Conservation (phyloP, 2,797 vertebrate species). For the Pseudomugil tenellus region DNA sequence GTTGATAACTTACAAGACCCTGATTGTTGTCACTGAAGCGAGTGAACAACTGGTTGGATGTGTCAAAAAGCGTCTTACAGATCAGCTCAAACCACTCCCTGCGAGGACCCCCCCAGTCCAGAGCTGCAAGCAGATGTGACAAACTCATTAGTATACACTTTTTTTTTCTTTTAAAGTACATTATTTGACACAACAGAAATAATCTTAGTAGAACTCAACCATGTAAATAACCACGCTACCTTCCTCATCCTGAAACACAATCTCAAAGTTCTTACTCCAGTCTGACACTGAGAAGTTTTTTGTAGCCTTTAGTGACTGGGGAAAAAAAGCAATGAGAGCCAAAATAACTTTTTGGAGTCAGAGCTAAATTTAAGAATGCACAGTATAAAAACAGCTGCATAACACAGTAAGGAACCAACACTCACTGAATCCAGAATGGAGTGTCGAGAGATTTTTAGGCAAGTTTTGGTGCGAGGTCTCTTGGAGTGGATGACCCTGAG, state of each 20-base stretch:
- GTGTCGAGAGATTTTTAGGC: constrained; percentile 92
- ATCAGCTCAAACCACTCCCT: constrained; percentile 98
- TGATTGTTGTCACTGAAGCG: constrained; percentile 98
- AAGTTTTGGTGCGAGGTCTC: constrained; percentile 94
- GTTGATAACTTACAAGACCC: constrained; percentile 85
- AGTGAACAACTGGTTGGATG: constrained; percentile 93
- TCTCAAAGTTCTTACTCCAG: constrained; percentile 99
- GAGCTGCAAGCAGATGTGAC: constrained; percentile 78
- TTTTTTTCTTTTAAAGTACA: neutral
- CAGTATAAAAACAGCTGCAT: neutral
- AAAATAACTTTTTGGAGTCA: neutral
- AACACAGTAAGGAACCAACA: neutral
- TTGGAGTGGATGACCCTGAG: constrained; percentile 95
- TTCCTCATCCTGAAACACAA: constrained; percentile 98
- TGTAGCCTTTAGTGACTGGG: constrained; percentile 93
- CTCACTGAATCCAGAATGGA: constrained; percentile 91
- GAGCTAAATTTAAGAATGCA: neutral
- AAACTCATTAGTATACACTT: neutral
- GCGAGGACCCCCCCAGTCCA: constrained; percentile 98
- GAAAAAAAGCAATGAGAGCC: neutral
- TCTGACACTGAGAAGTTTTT: constrained; percentile 97
- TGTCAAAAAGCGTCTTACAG: constrained; percentile 96
- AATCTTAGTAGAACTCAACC: neutral
- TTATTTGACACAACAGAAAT: neutral
- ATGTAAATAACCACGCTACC: constrained; percentile 78